Conservation (phyloP, 2,113 vertebrate genomes). For the Hemichromis elongatus region DNA sequence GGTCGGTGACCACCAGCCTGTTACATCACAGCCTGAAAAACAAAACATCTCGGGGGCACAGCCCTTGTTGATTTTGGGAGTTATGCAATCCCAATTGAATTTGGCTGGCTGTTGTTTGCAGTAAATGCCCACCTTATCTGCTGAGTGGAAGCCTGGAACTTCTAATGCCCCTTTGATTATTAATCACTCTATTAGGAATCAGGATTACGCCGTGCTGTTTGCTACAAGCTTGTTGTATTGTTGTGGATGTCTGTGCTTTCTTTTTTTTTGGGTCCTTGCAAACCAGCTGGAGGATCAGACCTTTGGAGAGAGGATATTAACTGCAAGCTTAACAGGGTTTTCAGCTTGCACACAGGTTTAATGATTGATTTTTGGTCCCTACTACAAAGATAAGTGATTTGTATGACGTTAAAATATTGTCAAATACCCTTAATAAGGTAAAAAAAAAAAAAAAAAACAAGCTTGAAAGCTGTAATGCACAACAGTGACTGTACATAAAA, state of each 20-base stretch:
- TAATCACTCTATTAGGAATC: constrained; percentile 24
- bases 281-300: background rate
- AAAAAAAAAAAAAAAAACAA: background rate
- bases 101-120: background rate
- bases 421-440: background rate
- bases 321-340: background rate
- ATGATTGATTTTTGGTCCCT: background rate
- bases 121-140: constrained; percentile 26
- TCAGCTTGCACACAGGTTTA: background rate
- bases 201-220: background rate
- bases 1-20: background rate
- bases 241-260: background rate
- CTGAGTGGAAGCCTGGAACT: constrained; percentile 11
- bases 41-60: background rate
- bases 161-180: constrained; percentile 21
- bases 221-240: background rate
- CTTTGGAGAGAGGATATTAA: background rate
- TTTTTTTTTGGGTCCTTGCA: background rate
- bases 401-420: background rate
- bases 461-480: background rate
- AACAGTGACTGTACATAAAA: background rate
- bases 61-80: background rate
- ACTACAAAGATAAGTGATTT: background rate
- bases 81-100: constrained; percentile 24
- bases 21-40: constrained; percentile 15